Conservation (phyloP, 2,797 vertebrate genomes). For the Catharus ustulatus region DNA sequence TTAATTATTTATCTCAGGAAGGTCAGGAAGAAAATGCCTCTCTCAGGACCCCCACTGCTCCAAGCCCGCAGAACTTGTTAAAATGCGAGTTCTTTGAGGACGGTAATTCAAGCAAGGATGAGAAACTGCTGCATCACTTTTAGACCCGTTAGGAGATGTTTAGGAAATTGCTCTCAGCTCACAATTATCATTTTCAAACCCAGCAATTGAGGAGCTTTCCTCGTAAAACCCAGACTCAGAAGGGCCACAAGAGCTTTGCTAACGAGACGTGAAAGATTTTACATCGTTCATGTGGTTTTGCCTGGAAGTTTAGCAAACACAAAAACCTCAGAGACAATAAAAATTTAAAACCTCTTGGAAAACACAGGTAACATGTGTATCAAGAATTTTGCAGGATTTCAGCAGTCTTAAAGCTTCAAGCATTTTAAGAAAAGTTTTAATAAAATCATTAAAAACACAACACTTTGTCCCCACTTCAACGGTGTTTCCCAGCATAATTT, state of each 20-base stretch:
- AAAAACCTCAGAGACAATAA: not conserved
- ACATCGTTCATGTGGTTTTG: not conserved
- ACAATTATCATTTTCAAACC: not conserved
- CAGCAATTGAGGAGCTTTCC: not conserved
- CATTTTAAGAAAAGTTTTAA: not conserved
- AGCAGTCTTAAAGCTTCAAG: not conserved
- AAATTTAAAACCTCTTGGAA: not conserved
- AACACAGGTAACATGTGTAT: not conserved
- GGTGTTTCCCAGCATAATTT: constrained; percentile 64
- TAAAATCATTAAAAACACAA: constrained; percentile 46
- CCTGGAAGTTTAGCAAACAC: not conserved
- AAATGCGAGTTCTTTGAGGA: constrained; percentile 50
- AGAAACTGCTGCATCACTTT: not conserved
- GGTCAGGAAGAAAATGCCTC: constrained; percentile 56
- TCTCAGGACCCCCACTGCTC: constrained; percentile 53
- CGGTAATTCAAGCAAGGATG: not conserved
- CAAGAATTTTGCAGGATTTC: not conserved
- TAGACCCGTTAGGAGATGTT: not conserved
- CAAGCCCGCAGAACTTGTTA: not conserved
- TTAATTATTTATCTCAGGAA: constrained; percentile 69
- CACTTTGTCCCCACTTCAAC: constrained; percentile 55
- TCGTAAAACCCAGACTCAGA: not conserved
- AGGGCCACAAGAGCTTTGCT: not conserved
- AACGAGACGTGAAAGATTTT: not conserved
- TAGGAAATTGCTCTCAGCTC: constrained; percentile 17